These are phyloP conservation scores for Drosophila ficusphila DNA, from an alignment of 1,140 invertebrate species.

Conservation along the genomic window DNA sequence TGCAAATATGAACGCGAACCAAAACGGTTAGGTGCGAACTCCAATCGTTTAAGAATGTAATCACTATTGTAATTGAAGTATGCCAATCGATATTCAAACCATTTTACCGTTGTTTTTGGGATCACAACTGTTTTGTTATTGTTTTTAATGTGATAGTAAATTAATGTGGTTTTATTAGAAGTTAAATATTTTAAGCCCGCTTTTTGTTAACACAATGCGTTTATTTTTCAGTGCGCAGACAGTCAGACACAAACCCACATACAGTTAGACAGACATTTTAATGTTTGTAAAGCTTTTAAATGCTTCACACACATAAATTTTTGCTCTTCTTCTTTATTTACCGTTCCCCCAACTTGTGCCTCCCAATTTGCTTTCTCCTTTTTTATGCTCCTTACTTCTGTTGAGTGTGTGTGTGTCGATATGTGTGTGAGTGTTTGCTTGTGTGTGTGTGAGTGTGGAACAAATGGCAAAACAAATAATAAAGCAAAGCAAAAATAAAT, in stretches of 20 bases:
- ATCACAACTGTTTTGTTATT: no score
- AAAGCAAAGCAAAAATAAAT: slow-evolving; percentile 73
- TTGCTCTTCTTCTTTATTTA: slow-evolving; percentile 32
- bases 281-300: slow-evolving; percentile 82
- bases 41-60: no score
- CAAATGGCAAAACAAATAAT: slow-evolving; percentile 80
- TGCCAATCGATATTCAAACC: no score
- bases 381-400: slow-evolving; percentile 9
- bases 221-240: slow-evolving; percentile 29
- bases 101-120: no score
- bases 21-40: no score
- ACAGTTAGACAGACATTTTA: slow-evolving; percentile 80
- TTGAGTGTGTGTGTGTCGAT: neutral
- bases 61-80: no score
- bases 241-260: slow-evolving; percentile 24
- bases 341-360: slow-evolving; percentile 31
- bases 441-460: slow-evolving; percentile 30
- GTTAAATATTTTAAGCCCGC: neutral
- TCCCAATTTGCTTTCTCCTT: slow-evolving; percentile 17
- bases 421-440: neutral
- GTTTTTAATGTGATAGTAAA: neutral
- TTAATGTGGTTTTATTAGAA: neutral
- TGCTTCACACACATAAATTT: slow-evolving; percentile 71
- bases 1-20: no score
- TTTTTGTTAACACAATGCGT: no score